Evolutionary conservation across 2,797 vertebrate genomes (phyloP), one percentile per base, ranked within the genome.

Genomic region (Hipposideros larvatus): DNA sequence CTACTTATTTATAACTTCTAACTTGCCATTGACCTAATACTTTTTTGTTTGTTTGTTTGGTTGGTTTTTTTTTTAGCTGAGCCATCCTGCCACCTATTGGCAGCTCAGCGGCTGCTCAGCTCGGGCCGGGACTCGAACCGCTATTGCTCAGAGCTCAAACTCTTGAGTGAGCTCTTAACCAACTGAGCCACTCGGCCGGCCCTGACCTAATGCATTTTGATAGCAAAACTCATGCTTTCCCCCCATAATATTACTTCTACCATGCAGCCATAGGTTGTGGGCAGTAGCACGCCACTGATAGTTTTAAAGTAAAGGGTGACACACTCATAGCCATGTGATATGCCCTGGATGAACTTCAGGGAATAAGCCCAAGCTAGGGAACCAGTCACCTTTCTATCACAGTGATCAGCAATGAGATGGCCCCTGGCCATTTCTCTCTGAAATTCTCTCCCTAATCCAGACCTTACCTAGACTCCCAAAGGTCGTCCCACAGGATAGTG

Each of bases 1-100:
- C 46, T 53, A 61, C 57, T 70, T 86, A 90, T 66, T 74, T 90
- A 70, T 63, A 83, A 59, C 1, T 84, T 95, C n/a, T 55, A 85
- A 79, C 65, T 94, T 75, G 46, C 75, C 46, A 34, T 51, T 65
- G 66, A 41, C 65, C 46, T 79, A 43, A 86, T 71, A 75, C 37
- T 37, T 37, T 34, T 37, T 37, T 37, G 37, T 37, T 37, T 37
- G 37, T 37, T 34, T 2, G 34, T 37, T 37, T 34, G 34, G 34
- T 37, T 37, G 37, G 37, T 37, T 37, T 37, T 3, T 37, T 37
- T 37, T 37, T 37, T 37, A 37, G 37, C 37, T 37, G 37, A 37
- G 37, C 37, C 37, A 37, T 37, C 34, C 34, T 34, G 34, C 34
- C 34, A 34, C 34, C 34, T 34, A 3, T 34, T 34, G 34, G 34